Evolutionary conservation across 2,888 invertebrate species (phyloP).

Genomic region (Hirtodrosophila histrioides): DNA sequence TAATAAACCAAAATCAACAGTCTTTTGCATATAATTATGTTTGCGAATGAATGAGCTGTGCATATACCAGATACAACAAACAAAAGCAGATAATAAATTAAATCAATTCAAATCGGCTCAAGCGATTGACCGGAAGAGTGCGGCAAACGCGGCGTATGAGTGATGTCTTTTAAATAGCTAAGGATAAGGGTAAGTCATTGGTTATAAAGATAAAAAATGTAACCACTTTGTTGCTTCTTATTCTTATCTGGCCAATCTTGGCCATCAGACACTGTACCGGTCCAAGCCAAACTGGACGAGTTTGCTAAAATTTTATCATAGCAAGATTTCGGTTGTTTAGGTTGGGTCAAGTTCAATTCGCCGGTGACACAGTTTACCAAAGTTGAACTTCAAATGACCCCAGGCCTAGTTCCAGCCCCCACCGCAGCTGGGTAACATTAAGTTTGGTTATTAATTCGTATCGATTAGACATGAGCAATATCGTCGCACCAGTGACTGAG

Average conservation of each 20-base stretch:
- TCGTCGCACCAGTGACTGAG: no score
- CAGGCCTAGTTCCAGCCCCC: constrained; percentile 45
- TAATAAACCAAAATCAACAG: constrained; percentile 55
- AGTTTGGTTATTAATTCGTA: constrained; percentile 27
- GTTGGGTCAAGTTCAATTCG: constrained; percentile 76
- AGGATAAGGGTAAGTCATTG: constrained; percentile 6
- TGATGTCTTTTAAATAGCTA: constrained; percentile 30
- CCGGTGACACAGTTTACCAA: constrained; percentile 75
- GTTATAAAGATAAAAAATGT: background rate
- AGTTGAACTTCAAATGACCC: constrained; percentile 66
- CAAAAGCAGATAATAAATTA: constrained; percentile 45
- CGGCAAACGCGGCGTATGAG: constrained; percentile 51
- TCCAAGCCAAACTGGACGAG: constrained; percentile 41
- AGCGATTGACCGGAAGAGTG: constrained; percentile 59
- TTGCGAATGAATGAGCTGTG: constrained; percentile 15
- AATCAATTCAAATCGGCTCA: constrained; percentile 28
- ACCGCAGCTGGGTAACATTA: constrained; percentile 12
- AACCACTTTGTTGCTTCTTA: constrained; percentile 1
- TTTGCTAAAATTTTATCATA: constrained; percentile 19
- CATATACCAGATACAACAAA: constrained; percentile 27
- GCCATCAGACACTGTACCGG: constrained; percentile 3
- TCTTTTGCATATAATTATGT: constrained; percentile 62
- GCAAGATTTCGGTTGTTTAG: constrained; percentile 21
- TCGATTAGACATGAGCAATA: background rate
- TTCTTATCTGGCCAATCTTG: constrained; percentile 3